Base-by-base conservation (phyloP, 1,140 invertebrate genomes). In the Meloidogyne floridensis region DNA sequence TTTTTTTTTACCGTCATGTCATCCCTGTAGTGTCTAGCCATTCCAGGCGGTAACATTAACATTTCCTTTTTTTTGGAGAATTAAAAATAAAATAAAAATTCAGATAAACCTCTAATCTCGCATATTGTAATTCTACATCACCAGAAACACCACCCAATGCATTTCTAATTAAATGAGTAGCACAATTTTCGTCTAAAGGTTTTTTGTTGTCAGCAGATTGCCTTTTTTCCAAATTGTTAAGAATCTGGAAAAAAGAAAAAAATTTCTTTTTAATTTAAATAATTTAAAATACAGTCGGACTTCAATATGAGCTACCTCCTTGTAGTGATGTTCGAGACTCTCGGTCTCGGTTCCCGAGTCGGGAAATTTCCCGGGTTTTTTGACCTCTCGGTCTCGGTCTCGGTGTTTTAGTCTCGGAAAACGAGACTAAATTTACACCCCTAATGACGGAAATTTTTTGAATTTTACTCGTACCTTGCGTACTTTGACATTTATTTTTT, bases 141-240 rank as follows among this genome's bases (percentile, higher is more conserved):
- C 89, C 88, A 70, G 86, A 87, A 10, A 82, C 81, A 18, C 88
- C 88, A n/a, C 88, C 88, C 5, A 89, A 70, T 1, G 88, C 88
- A 78, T 89, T 88, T 72, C 88, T 80, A 56, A 89, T 88, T 6
- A 89, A 77, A 82, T 89, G 88, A 10, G 88, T 89, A 3, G 88
- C 88, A 74, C 84, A 85, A 72, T 89, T 89, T 9, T 88, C 88
- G 70, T 89, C 88, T 11, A 89, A 70, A 11, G 89, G 88, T 69
- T 87, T 89, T 59, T 89, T 90, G 9, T 78, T 43, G 65, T 83
- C 82, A 9, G 88, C 88, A 20, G 42, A 43, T 81, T 87, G 81
- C 51, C 88, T 71, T 65, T 76, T 75, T 77, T 86, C 81, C 18
- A 89, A 75, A 59, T 87, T 86, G 11, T 76, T 75, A 8, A 83